phyloP scores from a whole-genome alignment of 2,888 invertebrate species.

The Cerastoderma edule region DNA sequence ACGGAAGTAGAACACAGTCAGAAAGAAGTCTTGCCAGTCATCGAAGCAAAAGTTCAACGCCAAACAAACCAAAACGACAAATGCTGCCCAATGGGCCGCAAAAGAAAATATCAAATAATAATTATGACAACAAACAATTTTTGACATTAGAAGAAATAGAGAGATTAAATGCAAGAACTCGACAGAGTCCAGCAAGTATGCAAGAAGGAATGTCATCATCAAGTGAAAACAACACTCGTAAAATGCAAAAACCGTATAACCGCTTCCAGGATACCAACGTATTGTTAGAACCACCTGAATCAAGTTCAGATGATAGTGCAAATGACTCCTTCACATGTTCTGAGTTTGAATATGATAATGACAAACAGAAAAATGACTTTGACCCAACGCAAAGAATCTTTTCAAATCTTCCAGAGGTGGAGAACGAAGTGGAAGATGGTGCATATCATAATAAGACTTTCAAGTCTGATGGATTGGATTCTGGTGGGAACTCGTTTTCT shows the following conservation, averaged over 20 bases:
- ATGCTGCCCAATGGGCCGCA: conserved; percentile 64
- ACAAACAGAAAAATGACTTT: conserved; percentile 75
- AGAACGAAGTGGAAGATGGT: conserved; percentile 78
- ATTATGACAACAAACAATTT: conserved; percentile 61
- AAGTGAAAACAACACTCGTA: conserved; percentile 78
- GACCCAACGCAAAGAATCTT: conserved; percentile 86
- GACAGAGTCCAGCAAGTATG: conserved; percentile 93
- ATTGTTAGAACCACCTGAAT: conserved; percentile 82
- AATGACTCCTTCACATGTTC: conserved; percentile 99
- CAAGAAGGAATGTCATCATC: conserved; percentile 96
- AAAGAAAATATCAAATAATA: conserved; percentile 48
- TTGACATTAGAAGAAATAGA: conserved; percentile 97
- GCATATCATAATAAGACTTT: conserved; percentile 60
- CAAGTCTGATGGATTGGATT: conserved; percentile 94
- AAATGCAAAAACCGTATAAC: conserved; percentile 61
- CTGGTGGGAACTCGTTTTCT: conserved; percentile 93
- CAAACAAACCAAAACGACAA: conserved; percentile 61
- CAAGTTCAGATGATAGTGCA: conserved; percentile 91
- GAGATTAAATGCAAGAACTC: conserved; percentile 93
- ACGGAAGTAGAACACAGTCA: conserved; percentile 71
- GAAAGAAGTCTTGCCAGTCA: conserved; percentile 78
- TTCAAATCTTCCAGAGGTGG: conserved; percentile 85
- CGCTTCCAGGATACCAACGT: conserved; percentile 79
- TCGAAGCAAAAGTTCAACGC: conserved; percentile 74
- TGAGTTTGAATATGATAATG: conserved; percentile 97